phyloP scores from a whole-genome alignment of 2,888 invertebrate genomes.

The Pandemis cinnamomeana region DNA sequence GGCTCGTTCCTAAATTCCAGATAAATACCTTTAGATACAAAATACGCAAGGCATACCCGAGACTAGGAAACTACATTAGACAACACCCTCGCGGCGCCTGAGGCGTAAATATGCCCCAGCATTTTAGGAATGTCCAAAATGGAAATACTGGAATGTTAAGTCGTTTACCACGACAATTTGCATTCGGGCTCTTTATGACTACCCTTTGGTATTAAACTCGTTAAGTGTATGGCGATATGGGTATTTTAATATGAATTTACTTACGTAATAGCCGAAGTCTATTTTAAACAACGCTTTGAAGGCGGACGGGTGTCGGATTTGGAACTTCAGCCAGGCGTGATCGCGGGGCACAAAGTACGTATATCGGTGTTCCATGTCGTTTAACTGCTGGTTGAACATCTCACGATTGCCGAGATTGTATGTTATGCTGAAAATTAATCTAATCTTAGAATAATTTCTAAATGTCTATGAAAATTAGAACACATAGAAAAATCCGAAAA shows the following conservation, averaged over 20 bases:
- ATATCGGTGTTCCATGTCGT: slow-evolving; percentile 90
- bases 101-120: slow-evolving; percentile 38
- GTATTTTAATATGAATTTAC: slow-evolving; percentile 46
- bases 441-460: slow-evolving; percentile 18
- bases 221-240: slow-evolving; percentile 14
- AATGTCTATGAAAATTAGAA: no score
- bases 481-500: no score
- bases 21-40: slow-evolving; percentile 7
- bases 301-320: slow-evolving; percentile 90
- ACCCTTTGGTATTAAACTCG: slow-evolving; percentile 31
- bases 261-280: slow-evolving; percentile 91
- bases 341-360: slow-evolving; percentile 97
- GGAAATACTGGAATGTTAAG: slow-evolving; percentile 40
- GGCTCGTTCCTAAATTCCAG: slow-evolving; percentile 11
- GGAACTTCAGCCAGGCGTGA: slow-evolving; percentile 93
- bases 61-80: slow-evolving; percentile 41
- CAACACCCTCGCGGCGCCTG: slow-evolving; percentile 33
- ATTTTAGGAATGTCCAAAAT: slow-evolving; percentile 39
- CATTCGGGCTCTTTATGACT: slow-evolving; percentile 26
- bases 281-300: slow-evolving; percentile 93
- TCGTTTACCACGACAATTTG: slow-evolving; percentile 37
- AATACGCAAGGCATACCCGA: slow-evolving; percentile 23
- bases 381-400: slow-evolving; percentile 91
- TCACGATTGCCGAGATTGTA: slow-evolving; percentile 90
- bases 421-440: slow-evolving; percentile 86